Evolutionary conservation across 2,888 invertebrate species (phyloP).

Genomic region (Tetragnatha montana): DNA sequence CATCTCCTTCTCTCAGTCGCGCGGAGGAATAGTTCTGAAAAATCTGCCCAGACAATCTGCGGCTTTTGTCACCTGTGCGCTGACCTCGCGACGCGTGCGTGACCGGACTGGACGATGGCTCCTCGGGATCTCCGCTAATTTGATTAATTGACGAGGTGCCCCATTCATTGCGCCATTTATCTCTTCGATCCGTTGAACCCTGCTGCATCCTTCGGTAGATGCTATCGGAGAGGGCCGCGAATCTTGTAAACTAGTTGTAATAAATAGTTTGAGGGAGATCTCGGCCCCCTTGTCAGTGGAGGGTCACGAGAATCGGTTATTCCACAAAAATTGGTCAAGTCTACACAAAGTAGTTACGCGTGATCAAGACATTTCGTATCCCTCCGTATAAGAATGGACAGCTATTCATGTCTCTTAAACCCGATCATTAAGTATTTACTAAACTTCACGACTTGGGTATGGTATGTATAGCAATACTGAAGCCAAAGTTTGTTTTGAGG

Average conservation of each 20-base stretch:
- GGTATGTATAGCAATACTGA: no score
- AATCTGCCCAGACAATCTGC: conserved; percentile 51
- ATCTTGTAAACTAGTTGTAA: not conserved
- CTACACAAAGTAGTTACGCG: no score
- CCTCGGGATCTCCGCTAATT: conserved; percentile 30
- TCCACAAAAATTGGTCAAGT: no score
- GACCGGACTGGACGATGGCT: conserved; percentile 19
- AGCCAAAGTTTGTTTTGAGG: no score
- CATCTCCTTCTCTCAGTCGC: conserved; percentile 16
- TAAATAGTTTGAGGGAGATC: conserved; percentile 2
- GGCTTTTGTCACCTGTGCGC: conserved; percentile 50
- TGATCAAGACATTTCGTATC: no score
- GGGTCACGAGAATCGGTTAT: not conserved
- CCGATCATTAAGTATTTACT: no score
- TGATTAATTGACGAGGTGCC: conserved; percentile 57
- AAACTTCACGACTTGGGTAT: no score
- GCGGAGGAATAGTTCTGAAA: conserved; percentile 40
- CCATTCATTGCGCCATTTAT: conserved; percentile 13
- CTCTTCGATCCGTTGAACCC: not conserved
- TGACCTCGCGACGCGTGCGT: conserved; percentile 37
- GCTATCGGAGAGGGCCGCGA: not conserved
- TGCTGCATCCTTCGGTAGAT: not conserved
- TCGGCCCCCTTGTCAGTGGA: not conserved
- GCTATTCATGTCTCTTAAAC: no score
- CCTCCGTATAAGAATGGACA: no score